Conservation (phyloP, 2,113 vertebrate genomes). For the Saguinus midas region DNA sequence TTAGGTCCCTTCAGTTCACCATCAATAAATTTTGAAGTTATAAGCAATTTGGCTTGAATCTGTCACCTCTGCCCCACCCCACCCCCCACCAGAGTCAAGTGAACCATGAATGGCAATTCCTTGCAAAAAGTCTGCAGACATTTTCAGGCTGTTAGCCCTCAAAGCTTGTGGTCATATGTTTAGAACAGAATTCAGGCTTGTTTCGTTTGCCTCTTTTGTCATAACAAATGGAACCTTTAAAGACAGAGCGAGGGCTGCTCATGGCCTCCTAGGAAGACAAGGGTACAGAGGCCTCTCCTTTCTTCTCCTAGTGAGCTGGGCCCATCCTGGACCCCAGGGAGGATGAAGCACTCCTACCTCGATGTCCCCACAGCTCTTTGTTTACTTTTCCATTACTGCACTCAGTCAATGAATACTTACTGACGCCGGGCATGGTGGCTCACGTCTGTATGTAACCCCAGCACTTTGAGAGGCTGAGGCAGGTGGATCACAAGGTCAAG, state of each 20-base stretch:
- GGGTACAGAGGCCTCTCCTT: too few relatives aligned
- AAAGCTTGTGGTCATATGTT: not conserved
- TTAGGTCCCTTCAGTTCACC: not conserved
- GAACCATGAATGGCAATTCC: not conserved
- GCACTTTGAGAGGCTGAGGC: too few relatives aligned
- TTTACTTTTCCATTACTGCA: not conserved
- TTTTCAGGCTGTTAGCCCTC: not conserved
- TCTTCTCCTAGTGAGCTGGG: not conserved
- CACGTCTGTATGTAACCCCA: too few relatives aligned
- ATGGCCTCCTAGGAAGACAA: not conserved
- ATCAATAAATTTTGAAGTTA: not conserved
- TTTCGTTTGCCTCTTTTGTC: not conserved
- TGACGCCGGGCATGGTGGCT: not conserved
- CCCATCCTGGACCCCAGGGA: not conserved
- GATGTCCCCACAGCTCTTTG: not conserved
- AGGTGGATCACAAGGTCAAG: too few relatives aligned
- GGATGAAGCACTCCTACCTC: not conserved
- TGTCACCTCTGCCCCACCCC: not conserved
- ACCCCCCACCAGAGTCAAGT: not conserved
- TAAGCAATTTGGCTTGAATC: not conserved
- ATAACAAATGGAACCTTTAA: conserved; percentile 23
- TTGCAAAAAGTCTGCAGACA: not conserved
- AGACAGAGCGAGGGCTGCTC: not conserved
- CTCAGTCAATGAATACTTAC: not conserved
- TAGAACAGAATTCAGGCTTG: not conserved